phyloP scores from a whole-genome alignment of 2,888 invertebrate genomes.

The Leptinotarsa juncta region DNA sequence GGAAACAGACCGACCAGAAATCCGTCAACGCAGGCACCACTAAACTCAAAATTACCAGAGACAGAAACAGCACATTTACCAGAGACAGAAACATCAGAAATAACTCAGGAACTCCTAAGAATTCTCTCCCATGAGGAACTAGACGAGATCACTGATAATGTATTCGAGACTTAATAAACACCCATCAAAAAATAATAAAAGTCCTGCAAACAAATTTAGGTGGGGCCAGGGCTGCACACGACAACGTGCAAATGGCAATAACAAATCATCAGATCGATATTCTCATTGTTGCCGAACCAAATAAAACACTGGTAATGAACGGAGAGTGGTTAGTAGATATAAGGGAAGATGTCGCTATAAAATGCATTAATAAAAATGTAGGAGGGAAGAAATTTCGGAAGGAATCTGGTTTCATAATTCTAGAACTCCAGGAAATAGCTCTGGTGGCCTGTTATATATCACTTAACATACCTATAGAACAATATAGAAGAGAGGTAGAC shows the following conservation, averaged over 20 bases:
- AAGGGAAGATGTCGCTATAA: constrained; percentile 16
- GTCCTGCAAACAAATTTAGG: not conserved
- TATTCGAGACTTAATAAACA: not conserved
- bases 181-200: not conserved
- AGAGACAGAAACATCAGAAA: not conserved
- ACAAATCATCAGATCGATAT: not conserved
- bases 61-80: too few relatives aligned
- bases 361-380: constrained; percentile 17
- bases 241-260: not conserved
- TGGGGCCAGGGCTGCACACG: constrained; percentile 8
- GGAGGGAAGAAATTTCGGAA: not conserved
- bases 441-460: constrained; percentile 28
- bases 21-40: too few relatives aligned
- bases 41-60: too few relatives aligned
- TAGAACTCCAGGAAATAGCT: not conserved
- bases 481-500: constrained; percentile 4
- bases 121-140: not conserved
- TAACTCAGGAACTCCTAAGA: not conserved
- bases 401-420: not conserved
- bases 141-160: not conserved
- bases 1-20: not conserved
- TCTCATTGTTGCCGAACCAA: constrained; percentile 1
- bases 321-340: not conserved
- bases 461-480: constrained; percentile 17
- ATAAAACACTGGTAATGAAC: not conserved